Evolutionary conservation across 2,113 vertebrate genomes (phyloP).

Genomic region (Cynopterus brachyotis): DNA sequence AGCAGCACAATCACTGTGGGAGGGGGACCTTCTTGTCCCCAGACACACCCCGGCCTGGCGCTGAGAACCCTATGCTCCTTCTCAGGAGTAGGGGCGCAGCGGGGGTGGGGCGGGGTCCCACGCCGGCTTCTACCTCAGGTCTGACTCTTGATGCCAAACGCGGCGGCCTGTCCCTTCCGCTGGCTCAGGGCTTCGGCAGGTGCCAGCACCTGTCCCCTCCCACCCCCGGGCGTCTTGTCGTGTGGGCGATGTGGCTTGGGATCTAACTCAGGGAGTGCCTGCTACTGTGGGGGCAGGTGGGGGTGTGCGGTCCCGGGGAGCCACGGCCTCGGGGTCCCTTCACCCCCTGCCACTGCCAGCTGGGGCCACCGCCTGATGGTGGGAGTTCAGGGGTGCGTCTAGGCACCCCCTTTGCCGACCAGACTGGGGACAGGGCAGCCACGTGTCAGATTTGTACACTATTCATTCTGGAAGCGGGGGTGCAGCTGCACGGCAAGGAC

Average conservation of each 20-base stretch:
- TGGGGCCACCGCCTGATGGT: background rate
- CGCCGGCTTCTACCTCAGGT: constrained; percentile 74
- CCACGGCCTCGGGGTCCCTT: background rate
- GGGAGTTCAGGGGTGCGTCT: background rate
- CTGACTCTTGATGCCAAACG: constrained; percentile 67
- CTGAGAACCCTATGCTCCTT: background rate
- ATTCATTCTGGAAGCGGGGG: background rate
- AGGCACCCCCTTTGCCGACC: background rate
- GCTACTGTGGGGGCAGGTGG: background rate
- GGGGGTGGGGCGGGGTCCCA: background rate
- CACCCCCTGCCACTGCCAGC: background rate
- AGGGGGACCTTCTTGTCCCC: background rate
- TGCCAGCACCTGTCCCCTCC: background rate
- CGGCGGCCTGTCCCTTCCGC: background rate
- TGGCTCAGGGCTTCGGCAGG: background rate
- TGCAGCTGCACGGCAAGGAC: background rate
- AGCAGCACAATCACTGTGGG: constrained; percentile 61
- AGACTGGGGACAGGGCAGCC: no score
- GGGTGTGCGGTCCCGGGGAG: background rate
- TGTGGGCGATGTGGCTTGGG: background rate
- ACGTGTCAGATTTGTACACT: background rate
- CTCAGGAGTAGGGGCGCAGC: background rate
- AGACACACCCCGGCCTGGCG: background rate
- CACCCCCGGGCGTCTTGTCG: background rate
- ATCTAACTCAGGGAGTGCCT: background rate